A percentile compares a stretch with the other conserved stretches of the same genome.
phyloP scores from a whole-genome alignment of 2,888 invertebrate genomes.

The Polydrusus tereticollis region DNA sequence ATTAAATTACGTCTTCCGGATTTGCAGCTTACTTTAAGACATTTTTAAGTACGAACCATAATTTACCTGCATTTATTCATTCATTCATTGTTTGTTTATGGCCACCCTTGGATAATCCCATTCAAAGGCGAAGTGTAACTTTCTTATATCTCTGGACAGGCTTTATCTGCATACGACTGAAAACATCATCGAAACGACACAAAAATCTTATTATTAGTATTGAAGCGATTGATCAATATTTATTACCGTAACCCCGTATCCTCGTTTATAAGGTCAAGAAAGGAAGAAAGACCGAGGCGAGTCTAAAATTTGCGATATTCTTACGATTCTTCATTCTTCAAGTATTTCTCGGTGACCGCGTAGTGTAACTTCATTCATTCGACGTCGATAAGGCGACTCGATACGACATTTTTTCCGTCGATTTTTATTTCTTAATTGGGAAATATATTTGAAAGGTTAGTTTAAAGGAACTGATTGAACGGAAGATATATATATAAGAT shows the following conservation, averaged over 20 bases:
- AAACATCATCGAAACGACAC: no score
- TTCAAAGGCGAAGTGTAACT: no score
- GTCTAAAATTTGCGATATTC: constrained; percentile 29
- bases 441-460: neutral
- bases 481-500: no score
- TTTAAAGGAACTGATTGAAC: neutral
- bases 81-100: no score
- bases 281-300: constrained; percentile 35
- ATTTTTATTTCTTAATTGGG: neutral
- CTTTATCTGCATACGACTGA: no score
- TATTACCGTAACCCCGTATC: neutral
- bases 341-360: constrained; percentile 14
- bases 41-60: no score
- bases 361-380: constrained; percentile 20
- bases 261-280: constrained; percentile 31
- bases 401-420: constrained; percentile 12
- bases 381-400: neutral
- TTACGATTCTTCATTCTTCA: constrained; percentile 41
- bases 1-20: no score
- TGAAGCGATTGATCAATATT: neutral
- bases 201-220: neutral
- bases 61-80: no score
- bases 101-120: no score
- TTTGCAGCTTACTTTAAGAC: no score
- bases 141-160: no score